Percentiles rank a stretch among this genome's conserved stretches.
phyloP scores from a whole-genome alignment of 2,888 invertebrate genomes.

The Pyrocoelia pectoralis region DNA sequence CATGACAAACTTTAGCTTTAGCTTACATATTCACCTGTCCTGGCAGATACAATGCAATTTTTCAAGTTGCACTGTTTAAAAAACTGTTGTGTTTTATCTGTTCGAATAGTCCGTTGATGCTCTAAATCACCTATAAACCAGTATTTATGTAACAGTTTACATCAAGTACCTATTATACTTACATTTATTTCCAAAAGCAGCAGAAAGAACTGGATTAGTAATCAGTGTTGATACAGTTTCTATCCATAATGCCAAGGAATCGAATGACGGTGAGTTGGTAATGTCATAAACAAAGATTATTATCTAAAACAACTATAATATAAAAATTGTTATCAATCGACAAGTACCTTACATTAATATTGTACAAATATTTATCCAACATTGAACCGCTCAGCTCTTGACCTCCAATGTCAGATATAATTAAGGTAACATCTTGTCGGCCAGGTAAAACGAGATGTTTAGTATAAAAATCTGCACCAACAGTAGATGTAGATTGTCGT shows the following conservation, averaged over 20 bases:
- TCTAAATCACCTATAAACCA: slow-evolving; percentile 67
- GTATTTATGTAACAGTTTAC: background rate
- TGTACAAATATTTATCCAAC: slow-evolving; percentile 78
- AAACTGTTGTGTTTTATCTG: slow-evolving; percentile 71
- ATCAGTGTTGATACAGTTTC: slow-evolving; percentile 61
- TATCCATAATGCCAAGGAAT: slow-evolving; percentile 78
- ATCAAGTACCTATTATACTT: slow-evolving; percentile 36
- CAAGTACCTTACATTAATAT: slow-evolving; percentile 69
- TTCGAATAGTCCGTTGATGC: slow-evolving; percentile 73
- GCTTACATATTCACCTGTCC: slow-evolving; percentile 76
- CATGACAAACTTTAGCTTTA: slow-evolving; percentile 1
- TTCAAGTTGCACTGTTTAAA: slow-evolving; percentile 69
- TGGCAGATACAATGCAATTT: slow-evolving; percentile 72
- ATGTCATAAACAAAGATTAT: slow-evolving; percentile 85
- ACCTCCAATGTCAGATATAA: slow-evolving; percentile 88
- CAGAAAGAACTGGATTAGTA: slow-evolving; percentile 64
- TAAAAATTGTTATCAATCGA: slow-evolving; percentile 77
- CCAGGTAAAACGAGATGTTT: slow-evolving; percentile 68
- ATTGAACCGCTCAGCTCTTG: slow-evolving; percentile 77
- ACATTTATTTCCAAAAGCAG: slow-evolving; percentile 75
- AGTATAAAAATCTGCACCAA: slow-evolving; percentile 77
- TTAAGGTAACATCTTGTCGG: slow-evolving; percentile 69
- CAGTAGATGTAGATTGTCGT: slow-evolving; percentile 68
- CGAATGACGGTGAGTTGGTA: slow-evolving; percentile 82
- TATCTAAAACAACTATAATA: slow-evolving; percentile 70